Evolutionary conservation across 1,140 invertebrate species (phyloP).

Genomic region (Aricia agestis): DNA sequence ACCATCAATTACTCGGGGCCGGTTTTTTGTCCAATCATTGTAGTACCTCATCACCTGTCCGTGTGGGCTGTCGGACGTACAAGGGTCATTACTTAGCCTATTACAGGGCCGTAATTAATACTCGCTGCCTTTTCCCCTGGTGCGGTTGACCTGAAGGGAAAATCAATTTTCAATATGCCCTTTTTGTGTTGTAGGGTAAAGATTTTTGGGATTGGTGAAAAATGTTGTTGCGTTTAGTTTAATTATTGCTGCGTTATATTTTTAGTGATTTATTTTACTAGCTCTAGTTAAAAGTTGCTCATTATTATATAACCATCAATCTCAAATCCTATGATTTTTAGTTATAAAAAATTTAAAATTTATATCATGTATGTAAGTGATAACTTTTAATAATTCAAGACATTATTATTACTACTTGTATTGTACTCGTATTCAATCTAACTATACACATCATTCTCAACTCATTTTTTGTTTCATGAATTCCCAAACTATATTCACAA

Average conservation of each 20-base stretch:
- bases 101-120: constrained; percentile 65
- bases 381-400: too few species aligned
- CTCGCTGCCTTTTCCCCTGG: constrained; percentile 45
- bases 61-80: constrained; percentile 56
- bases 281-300: too few species aligned
- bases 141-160: constrained; percentile 32
- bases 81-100: constrained; percentile 73
- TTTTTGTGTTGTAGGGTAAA: constrained; percentile 6
- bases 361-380: too few species aligned
- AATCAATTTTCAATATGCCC: constrained; percentile 28
- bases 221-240: neutral
- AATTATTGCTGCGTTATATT: neutral
- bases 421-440: too few species aligned
- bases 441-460: neutral
- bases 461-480: too few species aligned
- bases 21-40: constrained; percentile 17
- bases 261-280: too few species aligned
- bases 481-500: neutral
- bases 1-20: neutral
- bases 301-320: too few species aligned
- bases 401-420: too few species aligned
- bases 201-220: neutral
- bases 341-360: too few species aligned
- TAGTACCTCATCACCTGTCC: constrained; percentile 33
- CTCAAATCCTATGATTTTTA: too few species aligned